These are phyloP conservation scores for Lepidothrix coronata DNA, from an alignment of 2,113 vertebrate genomes.

Conservation along the genomic window DNA sequence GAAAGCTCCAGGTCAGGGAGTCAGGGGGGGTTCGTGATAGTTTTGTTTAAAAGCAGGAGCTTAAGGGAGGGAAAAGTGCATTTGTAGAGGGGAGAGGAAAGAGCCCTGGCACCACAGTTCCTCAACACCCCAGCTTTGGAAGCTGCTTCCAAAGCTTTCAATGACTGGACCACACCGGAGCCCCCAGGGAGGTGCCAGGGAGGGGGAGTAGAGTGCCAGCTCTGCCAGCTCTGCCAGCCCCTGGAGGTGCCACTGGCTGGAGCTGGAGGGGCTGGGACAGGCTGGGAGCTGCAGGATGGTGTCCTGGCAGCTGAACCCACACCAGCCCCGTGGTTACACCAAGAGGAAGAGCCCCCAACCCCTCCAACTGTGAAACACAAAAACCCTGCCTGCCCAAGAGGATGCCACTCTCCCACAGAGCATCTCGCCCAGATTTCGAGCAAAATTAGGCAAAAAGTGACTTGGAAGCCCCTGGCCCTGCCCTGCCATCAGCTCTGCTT, in stretches of 20 bases:
- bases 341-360: neutral
- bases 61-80: neutral
- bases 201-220: neutral
- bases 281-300: neutral
- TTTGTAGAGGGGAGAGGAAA: neutral
- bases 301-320: neutral
- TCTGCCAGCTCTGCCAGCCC: neutral
- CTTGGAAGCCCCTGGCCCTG: neutral
- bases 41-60: neutral
- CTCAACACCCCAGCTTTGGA: rapidly evolving
- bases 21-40: rapidly evolving
- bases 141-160: neutral
- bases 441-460: neutral
- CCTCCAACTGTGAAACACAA: neutral
- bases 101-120: rapidly evolving
- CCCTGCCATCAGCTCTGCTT: neutral
- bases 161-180: rapidly evolving
- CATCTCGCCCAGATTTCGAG: neutral
- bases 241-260: neutral
- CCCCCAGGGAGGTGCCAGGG: neutral
- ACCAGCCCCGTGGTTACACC: rapidly evolving
- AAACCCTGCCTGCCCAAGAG: neutral
- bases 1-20: neutral
- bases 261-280: rapidly evolving
- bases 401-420: neutral